Evolutionary conservation across 2,113 vertebrate genomes (phyloP).

Genomic region (Eolophus roseicapilla): DNA sequence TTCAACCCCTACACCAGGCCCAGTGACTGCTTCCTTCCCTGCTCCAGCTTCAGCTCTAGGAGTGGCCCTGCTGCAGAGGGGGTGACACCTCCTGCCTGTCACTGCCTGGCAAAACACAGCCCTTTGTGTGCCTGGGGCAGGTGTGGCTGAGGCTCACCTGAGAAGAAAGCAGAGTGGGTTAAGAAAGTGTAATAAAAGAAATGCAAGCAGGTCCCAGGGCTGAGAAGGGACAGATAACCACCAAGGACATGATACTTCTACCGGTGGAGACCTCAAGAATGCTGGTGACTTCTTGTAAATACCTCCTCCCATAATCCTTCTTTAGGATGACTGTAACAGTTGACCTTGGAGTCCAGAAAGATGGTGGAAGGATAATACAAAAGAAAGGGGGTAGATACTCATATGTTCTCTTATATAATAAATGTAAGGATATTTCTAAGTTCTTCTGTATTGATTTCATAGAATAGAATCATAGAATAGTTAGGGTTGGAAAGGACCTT

Average conservation of each 20-base stretch:
- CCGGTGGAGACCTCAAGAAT: neutral
- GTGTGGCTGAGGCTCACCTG: neutral
- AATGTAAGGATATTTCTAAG: neutral
- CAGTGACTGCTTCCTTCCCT: neutral
- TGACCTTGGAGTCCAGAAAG: neutral
- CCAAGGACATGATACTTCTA: neutral
- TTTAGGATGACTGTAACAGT: neutral
- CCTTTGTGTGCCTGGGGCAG: accelerated
- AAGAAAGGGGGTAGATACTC: neutral
- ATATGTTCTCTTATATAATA: neutral
- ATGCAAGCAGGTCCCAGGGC: neutral
- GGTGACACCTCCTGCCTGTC: accelerated
- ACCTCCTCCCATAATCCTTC: neutral
- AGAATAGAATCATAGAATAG: too few relatives aligned
- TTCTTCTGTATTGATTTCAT: neutral
- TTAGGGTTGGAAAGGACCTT: too few relatives aligned
- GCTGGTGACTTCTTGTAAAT: neutral
- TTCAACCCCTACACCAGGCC: accelerated
- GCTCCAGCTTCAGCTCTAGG: neutral
- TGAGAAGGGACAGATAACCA: neutral
- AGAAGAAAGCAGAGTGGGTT: neutral
- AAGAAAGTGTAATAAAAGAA: neutral
- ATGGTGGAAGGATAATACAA: neutral
- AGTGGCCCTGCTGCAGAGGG: accelerated
- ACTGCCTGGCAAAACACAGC: neutral